phyloP scores from a whole-genome alignment of 2,797 vertebrate genomes.

The Malacoraja senta region DNA sequence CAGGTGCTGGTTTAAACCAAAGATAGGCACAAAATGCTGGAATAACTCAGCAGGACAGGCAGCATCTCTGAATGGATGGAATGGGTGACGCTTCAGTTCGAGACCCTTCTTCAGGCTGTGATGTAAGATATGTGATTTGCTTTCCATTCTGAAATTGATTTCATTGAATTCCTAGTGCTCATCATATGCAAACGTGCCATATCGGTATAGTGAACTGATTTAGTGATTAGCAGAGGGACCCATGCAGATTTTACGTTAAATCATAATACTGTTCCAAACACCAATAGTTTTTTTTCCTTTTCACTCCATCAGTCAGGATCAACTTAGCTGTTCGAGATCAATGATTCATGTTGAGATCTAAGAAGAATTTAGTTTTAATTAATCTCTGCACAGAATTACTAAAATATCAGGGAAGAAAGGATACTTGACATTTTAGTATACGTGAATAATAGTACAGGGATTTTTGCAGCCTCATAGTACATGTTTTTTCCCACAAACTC shows the following conservation, averaged over 20 bases:
- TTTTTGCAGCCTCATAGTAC: not conserved
- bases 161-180: too few species aligned
- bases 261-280: not conserved
- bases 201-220: not conserved
- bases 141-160: too few species aligned
- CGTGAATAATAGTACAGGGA: not conserved
- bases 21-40: too few species aligned
- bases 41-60: too few species aligned
- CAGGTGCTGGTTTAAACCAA: too few species aligned
- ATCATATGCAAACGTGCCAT: not conserved
- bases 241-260: not conserved
- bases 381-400: not conserved
- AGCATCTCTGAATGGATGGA: too few species aligned
- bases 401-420: not conserved
- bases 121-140: too few species aligned
- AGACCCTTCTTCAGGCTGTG: too few species aligned
- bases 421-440: not conserved
- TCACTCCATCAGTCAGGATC: not conserved
- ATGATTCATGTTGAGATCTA: not conserved
- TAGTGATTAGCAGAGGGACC: not conserved
- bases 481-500: too few species aligned
- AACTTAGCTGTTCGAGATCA: not conserved
- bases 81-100: too few species aligned
- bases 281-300: not conserved
- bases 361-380: not conserved